These are phyloP conservation scores for Dolomedes plantarius DNA, from an alignment of 2,888 invertebrate genomes.

Conservation along the genomic window DNA sequence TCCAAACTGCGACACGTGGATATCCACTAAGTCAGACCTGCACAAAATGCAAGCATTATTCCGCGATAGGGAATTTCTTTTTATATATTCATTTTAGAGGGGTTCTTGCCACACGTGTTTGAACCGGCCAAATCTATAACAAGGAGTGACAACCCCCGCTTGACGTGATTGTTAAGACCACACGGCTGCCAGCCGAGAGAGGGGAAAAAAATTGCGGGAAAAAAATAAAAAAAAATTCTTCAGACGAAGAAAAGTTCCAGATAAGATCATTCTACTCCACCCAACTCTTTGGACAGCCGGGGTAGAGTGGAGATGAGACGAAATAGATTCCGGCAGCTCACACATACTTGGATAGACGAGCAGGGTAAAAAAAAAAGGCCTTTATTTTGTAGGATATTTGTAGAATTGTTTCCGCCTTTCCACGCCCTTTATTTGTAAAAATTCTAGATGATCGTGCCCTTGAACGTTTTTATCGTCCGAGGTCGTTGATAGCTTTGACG, in stretches of 20 bases:
- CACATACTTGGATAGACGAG: not conserved
- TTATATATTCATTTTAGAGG: too few relatives aligned
- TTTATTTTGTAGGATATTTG: not conserved
- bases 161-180: conserved; percentile 4
- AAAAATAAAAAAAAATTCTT: not conserved
- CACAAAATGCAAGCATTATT: too few relatives aligned
- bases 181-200: conserved; percentile 4
- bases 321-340: conserved; percentile 1
- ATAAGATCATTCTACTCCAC: conserved; percentile 10
- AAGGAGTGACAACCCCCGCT: not conserved
- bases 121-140: not conserved
- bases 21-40: not conserved
- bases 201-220: not conserved
- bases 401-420: not conserved
- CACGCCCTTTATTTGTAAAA: not conserved
- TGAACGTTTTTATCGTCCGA: not conserved
- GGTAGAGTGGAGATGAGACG: not conserved
- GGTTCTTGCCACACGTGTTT: not conserved
- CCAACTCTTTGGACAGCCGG: not conserved
- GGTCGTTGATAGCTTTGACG: not conserved
- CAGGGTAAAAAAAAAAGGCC: not conserved
- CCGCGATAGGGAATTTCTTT: too few relatives aligned
- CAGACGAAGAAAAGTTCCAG: not conserved
- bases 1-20: not conserved
- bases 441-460: not conserved